Evolutionary conservation across 2,888 invertebrate species (phyloP).

Genomic region (Chloroclysta siterata): DNA sequence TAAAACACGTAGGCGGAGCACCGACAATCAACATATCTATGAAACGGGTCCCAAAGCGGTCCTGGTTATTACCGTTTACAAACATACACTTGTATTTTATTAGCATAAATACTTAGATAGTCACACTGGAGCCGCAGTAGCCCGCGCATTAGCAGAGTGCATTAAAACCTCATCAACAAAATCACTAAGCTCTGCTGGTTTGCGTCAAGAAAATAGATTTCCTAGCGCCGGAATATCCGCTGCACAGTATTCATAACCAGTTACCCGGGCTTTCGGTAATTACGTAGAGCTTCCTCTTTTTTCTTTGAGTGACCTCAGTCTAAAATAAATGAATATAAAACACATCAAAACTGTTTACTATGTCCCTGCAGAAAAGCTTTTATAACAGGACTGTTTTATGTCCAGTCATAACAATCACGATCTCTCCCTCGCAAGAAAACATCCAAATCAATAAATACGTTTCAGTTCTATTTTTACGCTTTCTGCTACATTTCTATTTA

Average conservation of each 20-base stretch:
- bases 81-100: slow-evolving; percentile 39
- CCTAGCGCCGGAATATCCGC: slow-evolving; percentile 35
- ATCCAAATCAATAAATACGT: slow-evolving; percentile 26
- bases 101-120: slow-evolving; percentile 41
- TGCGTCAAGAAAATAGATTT: slow-evolving; percentile 34
- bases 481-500: slow-evolving; percentile 20
- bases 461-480: slow-evolving; percentile 17
- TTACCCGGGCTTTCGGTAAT: slow-evolving; percentile 41
- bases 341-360: slow-evolving; percentile 38
- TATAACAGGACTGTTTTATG: slow-evolving; percentile 26
- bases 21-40: slow-evolving; percentile 23
- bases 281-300: slow-evolving; percentile 51
- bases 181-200: slow-evolving; percentile 21
- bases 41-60: slow-evolving; percentile 43
- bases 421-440: slow-evolving; percentile 29
- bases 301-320: slow-evolving; percentile 46
- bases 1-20: slow-evolving; percentile 24
- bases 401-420: slow-evolving; percentile 22
- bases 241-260: slow-evolving; percentile 39
- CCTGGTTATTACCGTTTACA: slow-evolving; percentile 36
- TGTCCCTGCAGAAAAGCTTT: slow-evolving; percentile 32
- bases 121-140: slow-evolving; percentile 22
- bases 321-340: slow-evolving; percentile 48
- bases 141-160: slow-evolving; percentile 18
- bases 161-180: slow-evolving; percentile 26